A percentile compares a stretch with the other conserved stretches of the same genome.
Evolutionary conservation across 2,888 invertebrate genomes (phyloP).

Genomic region (Lamellibrachia columna): DNA sequence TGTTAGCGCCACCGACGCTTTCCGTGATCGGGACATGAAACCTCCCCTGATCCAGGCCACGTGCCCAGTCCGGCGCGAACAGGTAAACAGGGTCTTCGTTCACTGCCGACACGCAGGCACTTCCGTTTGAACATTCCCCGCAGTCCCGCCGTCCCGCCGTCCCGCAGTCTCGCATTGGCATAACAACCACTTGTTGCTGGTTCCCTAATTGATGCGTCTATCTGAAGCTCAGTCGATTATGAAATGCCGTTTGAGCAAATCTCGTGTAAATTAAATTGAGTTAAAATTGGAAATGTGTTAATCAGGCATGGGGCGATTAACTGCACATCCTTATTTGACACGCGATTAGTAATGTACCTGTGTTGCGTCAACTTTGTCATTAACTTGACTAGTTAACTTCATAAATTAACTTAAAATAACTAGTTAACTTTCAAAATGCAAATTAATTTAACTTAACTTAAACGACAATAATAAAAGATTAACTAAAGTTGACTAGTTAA

Average conservation of each 20-base stretch:
- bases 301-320: no score
- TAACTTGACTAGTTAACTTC: no score
- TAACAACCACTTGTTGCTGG: background rate
- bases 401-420: no score
- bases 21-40: background rate
- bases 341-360: no score
- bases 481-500: no score
- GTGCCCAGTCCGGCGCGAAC: background rate
- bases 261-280: background rate
- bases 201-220: background rate
- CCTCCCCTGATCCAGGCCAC: background rate
- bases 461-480: no score
- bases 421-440: no score
- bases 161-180: background rate
- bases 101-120: background rate
- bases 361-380: no score
- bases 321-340: no score
- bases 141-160: background rate
- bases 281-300: background rate
- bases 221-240: background rate
- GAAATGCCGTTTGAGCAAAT: background rate
- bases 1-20: background rate
- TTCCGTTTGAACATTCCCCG: background rate
- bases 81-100: background rate
- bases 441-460: no score